Percentiles rank a stretch among this genome's conserved stretches.
These are phyloP conservation scores for Timema cristinae DNA, from an alignment of 2,888 invertebrate species.

Conservation along the genomic window DNA sequence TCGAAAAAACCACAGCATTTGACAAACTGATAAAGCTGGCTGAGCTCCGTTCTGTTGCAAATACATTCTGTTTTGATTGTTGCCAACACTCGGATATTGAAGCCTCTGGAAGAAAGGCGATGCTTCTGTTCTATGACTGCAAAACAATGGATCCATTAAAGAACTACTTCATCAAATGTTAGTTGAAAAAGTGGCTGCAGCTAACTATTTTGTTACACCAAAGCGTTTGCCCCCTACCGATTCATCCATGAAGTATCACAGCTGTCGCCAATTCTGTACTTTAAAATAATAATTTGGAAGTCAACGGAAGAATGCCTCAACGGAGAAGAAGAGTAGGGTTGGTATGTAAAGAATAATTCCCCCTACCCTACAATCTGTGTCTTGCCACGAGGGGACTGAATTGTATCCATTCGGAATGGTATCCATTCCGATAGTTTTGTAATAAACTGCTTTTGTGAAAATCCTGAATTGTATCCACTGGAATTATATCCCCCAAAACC, in stretches of 20 bases:
- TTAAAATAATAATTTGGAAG: not conserved
- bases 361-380: not conserved
- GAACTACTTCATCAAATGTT: not conserved
- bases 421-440: no score
- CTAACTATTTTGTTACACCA: not conserved
- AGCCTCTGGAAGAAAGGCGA: not conserved
- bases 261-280: not conserved
- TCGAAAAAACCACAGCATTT: not conserved
- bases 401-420: no score
- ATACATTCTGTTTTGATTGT: not conserved
- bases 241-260: not conserved
- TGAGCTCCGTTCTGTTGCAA: not conserved
- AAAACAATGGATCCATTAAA: not conserved
- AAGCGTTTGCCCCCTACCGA: not conserved
- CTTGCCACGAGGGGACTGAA: not conserved
- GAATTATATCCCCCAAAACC: no score
- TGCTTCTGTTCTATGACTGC: not conserved
- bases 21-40: not conserved
- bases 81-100: not conserved
- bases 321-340: not conserved
- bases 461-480: no score
- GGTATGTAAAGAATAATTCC: not conserved
- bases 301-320: not conserved
- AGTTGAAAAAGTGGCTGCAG: conserved; percentile 6
- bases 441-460: no score